Evolutionary conservation across 1,140 invertebrate species (phyloP).

Genomic region (Drosophila subpulchrella): DNA sequence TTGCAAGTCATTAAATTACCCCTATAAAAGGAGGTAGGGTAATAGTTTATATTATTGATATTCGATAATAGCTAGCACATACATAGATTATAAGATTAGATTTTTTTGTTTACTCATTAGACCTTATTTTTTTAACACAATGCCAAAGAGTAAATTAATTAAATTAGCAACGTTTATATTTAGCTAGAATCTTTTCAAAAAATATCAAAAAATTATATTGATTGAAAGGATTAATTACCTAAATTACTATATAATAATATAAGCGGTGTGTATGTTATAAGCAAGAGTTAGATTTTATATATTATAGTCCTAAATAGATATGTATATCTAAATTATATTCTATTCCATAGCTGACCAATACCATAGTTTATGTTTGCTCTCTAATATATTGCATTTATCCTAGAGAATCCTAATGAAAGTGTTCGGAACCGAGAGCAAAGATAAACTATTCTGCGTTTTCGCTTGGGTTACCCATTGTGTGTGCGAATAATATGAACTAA

Average conservation of each 20-base stretch:
- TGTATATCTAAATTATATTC: neutral
- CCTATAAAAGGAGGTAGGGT: neutral
- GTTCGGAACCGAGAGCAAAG: constrained; percentile 8
- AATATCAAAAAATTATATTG: neutral
- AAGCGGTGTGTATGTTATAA: neutral
- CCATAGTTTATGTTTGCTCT: constrained; percentile 29
- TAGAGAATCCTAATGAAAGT: neutral
- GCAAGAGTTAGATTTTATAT: neutral
- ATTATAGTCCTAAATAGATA: neutral
- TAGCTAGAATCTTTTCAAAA: neutral
- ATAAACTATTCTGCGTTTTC: constrained; percentile 49
- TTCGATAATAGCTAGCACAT: constrained; percentile 4
- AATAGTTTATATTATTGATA: neutral
- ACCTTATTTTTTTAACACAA: neutral
- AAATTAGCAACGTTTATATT: too few relatives aligned
- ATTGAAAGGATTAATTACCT: neutral
- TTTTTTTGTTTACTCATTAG: neutral
- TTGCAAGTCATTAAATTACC: neutral
- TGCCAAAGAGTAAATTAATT: neutral
- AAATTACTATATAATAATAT: neutral
- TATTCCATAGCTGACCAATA: constrained; percentile 16
- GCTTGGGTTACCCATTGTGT: constrained; percentile 67
- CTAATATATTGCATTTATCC: neutral
- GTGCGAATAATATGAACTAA: constrained; percentile 67
- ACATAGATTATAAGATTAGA: neutral